These are phyloP conservation scores for Zaprionus gabonicus DNA, from an alignment of 1,140 invertebrate species.

Conservation along the genomic window DNA sequence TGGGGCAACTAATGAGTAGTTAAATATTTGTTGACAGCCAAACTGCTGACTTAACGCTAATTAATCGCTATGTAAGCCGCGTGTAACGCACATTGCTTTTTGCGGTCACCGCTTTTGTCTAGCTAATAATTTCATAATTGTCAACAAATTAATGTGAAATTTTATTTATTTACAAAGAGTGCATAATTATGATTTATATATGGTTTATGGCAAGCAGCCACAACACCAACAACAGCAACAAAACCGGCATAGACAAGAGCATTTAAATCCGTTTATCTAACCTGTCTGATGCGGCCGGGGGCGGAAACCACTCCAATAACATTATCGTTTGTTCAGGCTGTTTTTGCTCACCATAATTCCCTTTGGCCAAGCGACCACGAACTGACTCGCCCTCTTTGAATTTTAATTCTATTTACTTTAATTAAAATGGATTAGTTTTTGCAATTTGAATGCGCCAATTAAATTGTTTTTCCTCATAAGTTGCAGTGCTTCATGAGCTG, in stretches of 20 bases:
- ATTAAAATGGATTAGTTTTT: constrained; percentile 78
- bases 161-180: constrained; percentile 72
- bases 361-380: constrained; percentile 46
- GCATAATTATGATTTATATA: constrained; percentile 74
- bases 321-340: constrained; percentile 58
- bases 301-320: constrained; percentile 12
- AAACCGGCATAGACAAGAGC: constrained; percentile 10
- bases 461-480: constrained; percentile 40
- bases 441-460: constrained; percentile 45
- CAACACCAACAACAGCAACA: background rate
- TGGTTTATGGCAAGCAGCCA: constrained; percentile 2
- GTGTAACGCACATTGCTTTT: constrained; percentile 27
- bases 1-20: constrained; percentile 67
- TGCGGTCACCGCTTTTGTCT: constrained; percentile 40
- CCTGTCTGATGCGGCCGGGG: constrained; percentile 14
- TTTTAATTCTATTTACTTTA: constrained; percentile 76
- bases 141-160: constrained; percentile 78
- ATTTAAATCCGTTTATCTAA: constrained; percentile 79
- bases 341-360: constrained; percentile 52
- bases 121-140: constrained; percentile 75
- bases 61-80: constrained; percentile 75
- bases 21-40: constrained; percentile 76
- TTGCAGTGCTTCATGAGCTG: constrained; percentile 7
- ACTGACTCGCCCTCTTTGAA: constrained; percentile 51
- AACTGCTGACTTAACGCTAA: constrained; percentile 58